A percentile compares a stretch with the other conserved stretches of the same genome.
Evolutionary conservation across 92 coral and sea anemone genomes (phyloP).

Genomic region (Siderastrea siderea): DNA sequence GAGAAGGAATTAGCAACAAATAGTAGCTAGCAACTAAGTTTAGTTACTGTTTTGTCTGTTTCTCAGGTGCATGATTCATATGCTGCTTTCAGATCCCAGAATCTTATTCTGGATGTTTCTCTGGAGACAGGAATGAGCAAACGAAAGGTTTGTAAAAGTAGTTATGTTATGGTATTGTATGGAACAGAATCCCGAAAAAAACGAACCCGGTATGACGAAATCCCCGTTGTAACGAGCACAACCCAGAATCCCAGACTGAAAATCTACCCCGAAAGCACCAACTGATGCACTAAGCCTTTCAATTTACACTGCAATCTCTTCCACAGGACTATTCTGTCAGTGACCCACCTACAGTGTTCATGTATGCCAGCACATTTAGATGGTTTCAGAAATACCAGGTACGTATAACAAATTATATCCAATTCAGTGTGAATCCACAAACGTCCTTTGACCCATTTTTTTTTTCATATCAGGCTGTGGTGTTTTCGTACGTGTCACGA

Average conservation of each 20-base stretch:
- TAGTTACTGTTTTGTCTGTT: neutral
- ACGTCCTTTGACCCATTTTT: neutral
- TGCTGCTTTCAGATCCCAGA: constrained; percentile 95
- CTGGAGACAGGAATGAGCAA: constrained; percentile 86
- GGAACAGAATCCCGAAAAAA: no score
- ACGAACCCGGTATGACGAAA: no score
- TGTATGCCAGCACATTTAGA: constrained; percentile 97
- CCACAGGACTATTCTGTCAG: constrained; percentile 63
- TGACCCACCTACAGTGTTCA: constrained; percentile 89
- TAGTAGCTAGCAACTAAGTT: neutral
- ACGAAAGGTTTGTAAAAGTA: constrained; percentile 70
- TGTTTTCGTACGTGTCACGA: constrained; percentile 87
- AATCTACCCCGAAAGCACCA: no score
- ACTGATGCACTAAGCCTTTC: no score
- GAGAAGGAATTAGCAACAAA: no score
- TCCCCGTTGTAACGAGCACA: no score
- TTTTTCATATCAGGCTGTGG: constrained; percentile 76
- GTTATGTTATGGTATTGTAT: no score
- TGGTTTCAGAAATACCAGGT: constrained; percentile 99
- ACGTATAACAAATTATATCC: neutral
- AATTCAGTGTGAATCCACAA: neutral
- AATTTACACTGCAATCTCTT: neutral
- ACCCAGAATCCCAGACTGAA: no score
- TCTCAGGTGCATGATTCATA: constrained; percentile 93
- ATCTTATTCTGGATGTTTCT: constrained; percentile 84